phyloP scores from a whole-genome alignment of 2,113 vertebrate genomes.

The Takifugu flavidus region DNA sequence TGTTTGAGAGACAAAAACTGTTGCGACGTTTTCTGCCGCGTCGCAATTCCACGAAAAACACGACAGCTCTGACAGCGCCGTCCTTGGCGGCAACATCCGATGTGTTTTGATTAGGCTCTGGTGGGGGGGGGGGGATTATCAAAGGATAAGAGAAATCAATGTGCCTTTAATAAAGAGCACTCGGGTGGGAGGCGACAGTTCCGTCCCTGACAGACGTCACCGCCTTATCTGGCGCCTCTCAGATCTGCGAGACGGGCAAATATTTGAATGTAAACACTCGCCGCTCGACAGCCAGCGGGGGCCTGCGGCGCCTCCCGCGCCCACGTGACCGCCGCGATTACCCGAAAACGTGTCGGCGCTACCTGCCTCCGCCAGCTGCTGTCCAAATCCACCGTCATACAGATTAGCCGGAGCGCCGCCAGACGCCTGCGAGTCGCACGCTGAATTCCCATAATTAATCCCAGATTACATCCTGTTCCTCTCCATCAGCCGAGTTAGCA shows the following conservation, averaged over 20 bases:
- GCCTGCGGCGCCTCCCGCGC: slow-evolving; percentile 57
- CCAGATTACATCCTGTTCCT: slow-evolving; percentile 65
- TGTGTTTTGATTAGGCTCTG: slow-evolving; percentile 66
- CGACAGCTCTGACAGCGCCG: slow-evolving; percentile 50
- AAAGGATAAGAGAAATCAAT: slow-evolving; percentile 74
- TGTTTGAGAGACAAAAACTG: slow-evolving; percentile 30
- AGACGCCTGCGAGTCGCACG: slow-evolving; percentile 52
- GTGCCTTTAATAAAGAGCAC: slow-evolving; percentile 73
- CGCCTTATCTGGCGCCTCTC: slow-evolving; percentile 68
- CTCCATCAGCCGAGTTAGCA: slow-evolving; percentile 62
- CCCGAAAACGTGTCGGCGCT: slow-evolving; percentile 24
- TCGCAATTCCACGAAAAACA: slow-evolving; percentile 3
- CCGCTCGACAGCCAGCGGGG: slow-evolving; percentile 66
- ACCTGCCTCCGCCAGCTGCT: slow-evolving; percentile 50
- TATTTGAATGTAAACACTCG: slow-evolving; percentile 75
- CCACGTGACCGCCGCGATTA: slow-evolving; percentile 7
- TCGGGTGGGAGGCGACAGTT: slow-evolving; percentile 63
- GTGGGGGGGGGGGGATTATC: slow-evolving; percentile 60
- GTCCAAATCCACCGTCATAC: slow-evolving; percentile 66
- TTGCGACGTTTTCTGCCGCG: slow-evolving; percentile 1
- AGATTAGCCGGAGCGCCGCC: slow-evolving; percentile 65
- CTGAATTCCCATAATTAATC: slow-evolving; percentile 70
- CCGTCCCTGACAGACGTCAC: slow-evolving; percentile 64
- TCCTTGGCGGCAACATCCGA: slow-evolving; percentile 66
- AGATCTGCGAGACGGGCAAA: slow-evolving; percentile 70